Percentiles rank a stretch among this genome's conserved stretches.
Evolutionary conservation across 2,888 invertebrate genomes (phyloP).

Genomic region (Microctonus brassicae): DNA sequence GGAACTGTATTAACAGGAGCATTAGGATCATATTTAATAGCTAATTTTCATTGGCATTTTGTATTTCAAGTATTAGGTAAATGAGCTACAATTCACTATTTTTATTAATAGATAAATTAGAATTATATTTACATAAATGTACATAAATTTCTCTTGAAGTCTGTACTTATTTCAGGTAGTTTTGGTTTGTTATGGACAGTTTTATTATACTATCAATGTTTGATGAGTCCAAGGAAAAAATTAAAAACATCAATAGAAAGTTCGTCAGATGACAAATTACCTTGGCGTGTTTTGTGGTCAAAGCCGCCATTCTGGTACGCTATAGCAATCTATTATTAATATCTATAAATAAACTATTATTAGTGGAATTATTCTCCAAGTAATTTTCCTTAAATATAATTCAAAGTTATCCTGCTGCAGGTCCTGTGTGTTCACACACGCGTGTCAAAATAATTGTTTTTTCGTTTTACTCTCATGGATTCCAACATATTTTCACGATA

Average conservation of each 20-base stretch:
- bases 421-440: slow-evolving; percentile 80
- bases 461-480: slow-evolving; percentile 81
- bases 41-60: slow-evolving; percentile 76
- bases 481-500: slow-evolving; percentile 81
- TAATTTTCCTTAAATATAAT: too few species aligned
- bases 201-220: slow-evolving; percentile 72
- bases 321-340: slow-evolving; percentile 1
- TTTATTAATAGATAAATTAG: neutral
- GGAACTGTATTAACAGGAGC: slow-evolving; percentile 79
- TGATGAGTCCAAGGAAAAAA: slow-evolving; percentile 59
- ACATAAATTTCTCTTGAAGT: neutral
- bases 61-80: slow-evolving; percentile 76
- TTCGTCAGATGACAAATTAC: slow-evolving; percentile 69
- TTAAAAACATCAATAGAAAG: slow-evolving; percentile 56
- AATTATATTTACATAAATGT: neutral
- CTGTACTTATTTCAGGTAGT: slow-evolving; percentile 65
- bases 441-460: slow-evolving; percentile 81
- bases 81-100: slow-evolving; percentile 20
- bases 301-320: slow-evolving; percentile 76
- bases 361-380: too few species aligned
- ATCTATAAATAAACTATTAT: slow-evolving; percentile 18
- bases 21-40: slow-evolving; percentile 77
- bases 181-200: slow-evolving; percentile 74
- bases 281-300: slow-evolving; percentile 75
- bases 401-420: slow-evolving; percentile 60